Base-by-base conservation (phyloP, 2,888 invertebrate species). In the Chironomus riparius region DNA sequence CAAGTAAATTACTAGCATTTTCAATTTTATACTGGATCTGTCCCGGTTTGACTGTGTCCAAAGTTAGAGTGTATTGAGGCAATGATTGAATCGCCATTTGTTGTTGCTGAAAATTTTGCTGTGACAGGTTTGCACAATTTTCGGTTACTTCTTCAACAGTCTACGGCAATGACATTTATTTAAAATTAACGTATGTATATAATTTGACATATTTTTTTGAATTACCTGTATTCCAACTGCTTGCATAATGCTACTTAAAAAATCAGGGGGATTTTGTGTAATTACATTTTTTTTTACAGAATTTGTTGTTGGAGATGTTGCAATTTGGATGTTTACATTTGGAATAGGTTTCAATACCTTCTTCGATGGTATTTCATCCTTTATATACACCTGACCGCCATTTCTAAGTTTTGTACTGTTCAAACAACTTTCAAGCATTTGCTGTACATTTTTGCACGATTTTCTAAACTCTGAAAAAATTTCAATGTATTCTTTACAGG, bases 381-480 rank as follows among this genome's bases (percentile, higher is more conserved):
- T 88, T n/a, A 88, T 87, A 78, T 87, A 87, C n/a, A 87, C 87
- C 84, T 85, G 77, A 74, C 89, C 89, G 48, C 88, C 88, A 78
- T 86, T 87, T 77, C 88, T 85, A 79, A 88, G 86, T 76, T 89
- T 88, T 28, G 88, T 88, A 0, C 89, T 88, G 70, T 88, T 87
- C 47, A 90, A 87, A 80, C 90, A 91, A 77, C 88, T 88, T 77
- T 87, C 88, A 6, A 91, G 82, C 89, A 90, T 90, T 15, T 86
- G 85, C 81, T 91, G 90, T 0, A 90, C 89, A 78, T 86, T 88
- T 21, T 87, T 85, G 78, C 90, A 90, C 69, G 88, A 87, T 78
- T 88, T 87, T 75, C 89, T 85, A 81, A 90, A 90, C 68, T 87
- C 87, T 77, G 86, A 86, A 78, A 87, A 88, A 56, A 85, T 86